These are phyloP conservation scores for Lepidotrigona ventralis DNA, from an alignment of 1,140 invertebrate genomes.

Conservation along the genomic window DNA sequence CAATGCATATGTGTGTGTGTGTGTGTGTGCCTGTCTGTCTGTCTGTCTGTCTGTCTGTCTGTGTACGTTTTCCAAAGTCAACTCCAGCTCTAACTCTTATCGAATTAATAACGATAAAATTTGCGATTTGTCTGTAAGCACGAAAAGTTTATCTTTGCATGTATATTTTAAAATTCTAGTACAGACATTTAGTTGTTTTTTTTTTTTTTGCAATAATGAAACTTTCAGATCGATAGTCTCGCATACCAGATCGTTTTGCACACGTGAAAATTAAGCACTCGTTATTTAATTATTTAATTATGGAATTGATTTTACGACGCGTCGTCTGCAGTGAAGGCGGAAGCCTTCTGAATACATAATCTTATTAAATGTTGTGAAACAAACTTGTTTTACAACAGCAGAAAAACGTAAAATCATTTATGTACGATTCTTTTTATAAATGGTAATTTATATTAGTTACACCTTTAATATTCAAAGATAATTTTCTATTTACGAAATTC, in stretches of 20 bases:
- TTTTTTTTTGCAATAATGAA: no score
- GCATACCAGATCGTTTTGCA: not conserved
- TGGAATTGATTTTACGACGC: constrained; percentile 26
- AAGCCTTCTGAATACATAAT: constrained; percentile 34
- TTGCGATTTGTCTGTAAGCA: not conserved
- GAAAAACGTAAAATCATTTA: not conserved
- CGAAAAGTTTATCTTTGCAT: not conserved
- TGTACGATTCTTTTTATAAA: not conserved
- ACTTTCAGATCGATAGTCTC: not conserved
- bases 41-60: no score
- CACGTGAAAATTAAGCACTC: not conserved
- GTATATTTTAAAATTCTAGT: not conserved
- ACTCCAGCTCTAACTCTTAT: no score
- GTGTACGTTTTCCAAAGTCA: no score
- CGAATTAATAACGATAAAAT: not conserved
- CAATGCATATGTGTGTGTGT: no score
- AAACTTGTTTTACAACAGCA: not conserved
- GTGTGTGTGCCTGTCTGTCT: no score
- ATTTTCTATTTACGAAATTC: not conserved
- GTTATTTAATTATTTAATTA: constrained; percentile 34
- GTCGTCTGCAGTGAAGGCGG: not conserved
- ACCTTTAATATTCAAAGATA: not conserved
- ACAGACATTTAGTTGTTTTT: not conserved
- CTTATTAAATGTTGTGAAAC: constrained; percentile 20
- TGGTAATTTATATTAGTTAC: not conserved